Conservation (phyloP, 2,113 vertebrate genomes). For the Halcyon senegalensis region DNA sequence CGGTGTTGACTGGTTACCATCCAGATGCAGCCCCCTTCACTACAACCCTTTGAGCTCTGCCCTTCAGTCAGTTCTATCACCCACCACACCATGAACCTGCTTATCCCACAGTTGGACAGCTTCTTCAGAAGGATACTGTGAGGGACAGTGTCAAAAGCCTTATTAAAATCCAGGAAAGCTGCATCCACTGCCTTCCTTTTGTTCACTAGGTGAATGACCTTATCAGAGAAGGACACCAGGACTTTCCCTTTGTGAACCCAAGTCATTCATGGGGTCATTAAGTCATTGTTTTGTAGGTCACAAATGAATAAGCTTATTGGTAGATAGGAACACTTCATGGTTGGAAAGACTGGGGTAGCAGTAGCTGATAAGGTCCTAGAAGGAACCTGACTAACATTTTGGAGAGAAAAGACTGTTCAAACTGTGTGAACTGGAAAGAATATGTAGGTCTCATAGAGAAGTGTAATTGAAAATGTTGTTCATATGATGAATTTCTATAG, state of each 20-base stretch:
- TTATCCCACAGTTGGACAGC: neutral
- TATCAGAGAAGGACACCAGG: neutral
- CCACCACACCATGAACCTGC: rapidly evolving
- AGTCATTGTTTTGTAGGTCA: neutral
- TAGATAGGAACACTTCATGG: neutral
- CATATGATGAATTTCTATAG: neutral
- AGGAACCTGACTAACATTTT: neutral
- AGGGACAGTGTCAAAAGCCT: neutral
- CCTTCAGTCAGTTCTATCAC: neutral
- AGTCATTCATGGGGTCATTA: neutral
- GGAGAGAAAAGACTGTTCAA: neutral
- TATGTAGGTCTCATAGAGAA: neutral
- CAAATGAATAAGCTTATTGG: neutral
- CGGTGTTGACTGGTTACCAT: rapidly evolving
- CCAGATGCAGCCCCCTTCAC: neutral
- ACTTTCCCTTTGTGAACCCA: neutral
- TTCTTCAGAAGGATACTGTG: neutral
- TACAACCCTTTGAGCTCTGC: neutral
- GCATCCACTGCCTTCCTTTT: neutral
- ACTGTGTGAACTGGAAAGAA: neutral
- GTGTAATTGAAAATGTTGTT: neutral
- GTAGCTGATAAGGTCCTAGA: neutral
- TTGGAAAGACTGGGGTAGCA: neutral
- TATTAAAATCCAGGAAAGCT: neutral
- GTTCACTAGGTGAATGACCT: neutral